Evolutionary conservation across 2,888 invertebrate species (phyloP).

Genomic region (Biston stratarius): DNA sequence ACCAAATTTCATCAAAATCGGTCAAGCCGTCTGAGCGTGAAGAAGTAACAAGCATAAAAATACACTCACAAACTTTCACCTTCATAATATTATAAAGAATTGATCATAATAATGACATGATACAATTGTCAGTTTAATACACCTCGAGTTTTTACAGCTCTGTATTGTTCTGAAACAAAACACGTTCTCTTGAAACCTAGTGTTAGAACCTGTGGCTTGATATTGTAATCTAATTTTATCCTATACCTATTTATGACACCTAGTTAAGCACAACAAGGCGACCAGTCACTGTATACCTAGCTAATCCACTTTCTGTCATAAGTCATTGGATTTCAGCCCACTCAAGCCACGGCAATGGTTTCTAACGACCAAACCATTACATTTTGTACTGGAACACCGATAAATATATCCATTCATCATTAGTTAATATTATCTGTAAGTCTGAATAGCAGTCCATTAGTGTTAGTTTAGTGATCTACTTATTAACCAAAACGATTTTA

Average conservation of each 20-base stretch:
- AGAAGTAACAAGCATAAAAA: too few relatives aligned
- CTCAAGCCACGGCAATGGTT: constrained; percentile 17
- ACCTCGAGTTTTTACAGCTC: too few relatives aligned
- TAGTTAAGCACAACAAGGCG: constrained; percentile 25
- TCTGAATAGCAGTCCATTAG: not conserved
- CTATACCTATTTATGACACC: constrained; percentile 28
- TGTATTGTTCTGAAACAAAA: not conserved
- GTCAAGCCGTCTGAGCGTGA: too few relatives aligned
- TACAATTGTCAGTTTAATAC: too few relatives aligned
- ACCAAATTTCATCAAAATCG: too few relatives aligned
- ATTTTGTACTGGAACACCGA: constrained; percentile 6
- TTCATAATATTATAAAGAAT: too few relatives aligned
- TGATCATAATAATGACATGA: too few relatives aligned
- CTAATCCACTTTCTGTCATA: constrained; percentile 5
- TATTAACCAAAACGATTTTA: too few relatives aligned
- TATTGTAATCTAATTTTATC: constrained; percentile 13
- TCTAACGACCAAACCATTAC: constrained; percentile 17
- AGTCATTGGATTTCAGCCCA: constrained; percentile 29
- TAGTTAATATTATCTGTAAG: not conserved
- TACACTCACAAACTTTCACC: too few relatives aligned
- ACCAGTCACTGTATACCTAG: constrained; percentile 19
- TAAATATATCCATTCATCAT: constrained; percentile 35
- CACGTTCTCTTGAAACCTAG: not conserved
- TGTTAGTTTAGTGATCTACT: not conserved
- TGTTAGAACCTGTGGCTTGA: not conserved